Evolutionary conservation across 1,140 invertebrate species (phyloP).

Genomic region (Papilio helenus): DNA sequence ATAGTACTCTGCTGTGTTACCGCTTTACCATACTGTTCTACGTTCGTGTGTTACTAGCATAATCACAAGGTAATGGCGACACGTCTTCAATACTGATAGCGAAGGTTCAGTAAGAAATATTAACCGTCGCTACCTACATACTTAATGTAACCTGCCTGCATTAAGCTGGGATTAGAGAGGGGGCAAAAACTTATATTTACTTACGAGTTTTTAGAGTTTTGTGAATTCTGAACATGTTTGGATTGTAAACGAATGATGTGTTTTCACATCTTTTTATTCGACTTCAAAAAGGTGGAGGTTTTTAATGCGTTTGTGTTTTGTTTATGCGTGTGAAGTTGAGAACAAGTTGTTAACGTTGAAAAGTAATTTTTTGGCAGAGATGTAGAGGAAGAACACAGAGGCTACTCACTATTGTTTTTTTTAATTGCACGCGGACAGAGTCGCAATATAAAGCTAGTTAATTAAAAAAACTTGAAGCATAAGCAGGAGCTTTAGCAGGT

Average conservation of each 20-base stretch:
- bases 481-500: background rate
- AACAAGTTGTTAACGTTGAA: no score
- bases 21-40: background rate
- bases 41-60: background rate
- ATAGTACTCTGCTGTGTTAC: background rate
- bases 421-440: no score
- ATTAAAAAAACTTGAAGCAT: background rate
- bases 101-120: slow-evolving; percentile 4
- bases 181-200: background rate
- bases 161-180: background rate
- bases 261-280: no score
- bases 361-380: no score
- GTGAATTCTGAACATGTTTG: background rate
- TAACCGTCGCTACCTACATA: background rate
- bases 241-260: no score
- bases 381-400: no score
- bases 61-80: background rate
- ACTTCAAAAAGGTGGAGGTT: no score
- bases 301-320: no score
- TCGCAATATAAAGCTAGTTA: background rate
- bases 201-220: background rate
- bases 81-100: background rate
- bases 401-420: no score
- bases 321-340: background rate
- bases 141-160: background rate